Conservation (phyloP, 2,797 vertebrate species). For the Capromys pilorides region DNA sequence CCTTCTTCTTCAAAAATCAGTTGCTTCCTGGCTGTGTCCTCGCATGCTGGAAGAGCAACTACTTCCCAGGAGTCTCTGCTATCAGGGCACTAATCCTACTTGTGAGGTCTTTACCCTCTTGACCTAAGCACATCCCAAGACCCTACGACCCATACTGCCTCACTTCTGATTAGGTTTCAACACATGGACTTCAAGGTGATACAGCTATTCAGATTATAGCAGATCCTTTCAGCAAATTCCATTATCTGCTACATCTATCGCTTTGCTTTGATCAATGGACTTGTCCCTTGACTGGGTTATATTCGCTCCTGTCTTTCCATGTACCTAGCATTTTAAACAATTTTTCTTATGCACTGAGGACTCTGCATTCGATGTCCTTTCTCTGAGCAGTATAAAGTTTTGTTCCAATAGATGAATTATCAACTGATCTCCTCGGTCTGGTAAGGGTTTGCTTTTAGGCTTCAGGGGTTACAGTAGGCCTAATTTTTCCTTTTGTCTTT, state of each 20-base stretch:
- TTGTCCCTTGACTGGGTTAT: constrained; percentile 3
- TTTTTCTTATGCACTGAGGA: background rate
- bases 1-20: background rate
- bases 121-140: background rate
- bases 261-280: constrained; percentile 33
- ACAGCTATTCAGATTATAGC: background rate
- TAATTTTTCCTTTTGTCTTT: background rate
- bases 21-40: background rate
- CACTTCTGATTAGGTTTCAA: background rate
- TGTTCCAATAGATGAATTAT: background rate
- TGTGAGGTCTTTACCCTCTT: background rate
- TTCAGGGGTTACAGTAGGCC: background rate
- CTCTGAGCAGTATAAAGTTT: constrained; percentile 5
- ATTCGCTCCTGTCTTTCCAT: constrained; percentile 39
- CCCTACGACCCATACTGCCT: background rate
- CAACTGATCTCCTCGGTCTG: background rate
- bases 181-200: background rate
- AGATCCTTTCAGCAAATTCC: constrained; percentile 5
- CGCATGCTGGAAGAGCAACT: too few species aligned
- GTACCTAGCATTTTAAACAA: background rate
- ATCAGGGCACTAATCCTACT: background rate
- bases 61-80: background rate
- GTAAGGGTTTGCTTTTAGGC: background rate
- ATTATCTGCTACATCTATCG: constrained; percentile 3
- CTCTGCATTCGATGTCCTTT: constrained; percentile 20